Conservation (phyloP, 2,113 vertebrate genomes). For the Psilopsiagon aurifrons region DNA sequence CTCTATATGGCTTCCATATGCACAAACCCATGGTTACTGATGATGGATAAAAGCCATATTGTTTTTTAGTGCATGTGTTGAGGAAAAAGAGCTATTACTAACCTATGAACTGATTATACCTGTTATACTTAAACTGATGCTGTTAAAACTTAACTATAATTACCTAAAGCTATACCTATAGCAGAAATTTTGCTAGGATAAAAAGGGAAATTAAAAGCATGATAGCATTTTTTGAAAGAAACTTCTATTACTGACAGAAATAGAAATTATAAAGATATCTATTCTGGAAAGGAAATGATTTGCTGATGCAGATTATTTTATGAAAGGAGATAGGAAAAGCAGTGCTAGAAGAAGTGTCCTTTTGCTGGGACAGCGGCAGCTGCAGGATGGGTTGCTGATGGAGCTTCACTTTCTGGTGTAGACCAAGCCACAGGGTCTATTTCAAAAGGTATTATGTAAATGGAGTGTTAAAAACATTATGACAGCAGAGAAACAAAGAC, state of each 20-base stretch:
- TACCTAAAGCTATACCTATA: not conserved
- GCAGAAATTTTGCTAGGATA: not conserved
- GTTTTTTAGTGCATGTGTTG: constrained; percentile 37
- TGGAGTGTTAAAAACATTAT: not conserved
- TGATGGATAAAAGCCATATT: constrained; percentile 59
- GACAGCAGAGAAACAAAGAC: constrained; percentile 27
- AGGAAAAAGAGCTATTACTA: constrained; percentile 28
- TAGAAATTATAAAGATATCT: not conserved
- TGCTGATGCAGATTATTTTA: not conserved
- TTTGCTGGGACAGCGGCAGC: not conserved
- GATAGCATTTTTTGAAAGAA: not conserved
- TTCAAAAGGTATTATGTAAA: constrained; percentile 45
- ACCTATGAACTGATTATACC: constrained; percentile 52
- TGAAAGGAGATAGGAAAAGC: not conserved
- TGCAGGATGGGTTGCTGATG: not conserved
- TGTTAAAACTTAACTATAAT: not conserved
- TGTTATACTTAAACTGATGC: not conserved
- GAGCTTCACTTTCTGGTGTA: not conserved
- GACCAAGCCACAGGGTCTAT: not conserved
- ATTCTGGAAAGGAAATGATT: not conserved
- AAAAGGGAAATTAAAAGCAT: not conserved
- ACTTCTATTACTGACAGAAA: not conserved
- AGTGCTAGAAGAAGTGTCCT: not conserved
- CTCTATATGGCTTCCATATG: constrained; percentile 62
- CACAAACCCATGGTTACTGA: constrained; percentile 37